Evolutionary conservation across 2,888 invertebrate genomes (phyloP).

Genomic region (Cheilosia variabilis): DNA sequence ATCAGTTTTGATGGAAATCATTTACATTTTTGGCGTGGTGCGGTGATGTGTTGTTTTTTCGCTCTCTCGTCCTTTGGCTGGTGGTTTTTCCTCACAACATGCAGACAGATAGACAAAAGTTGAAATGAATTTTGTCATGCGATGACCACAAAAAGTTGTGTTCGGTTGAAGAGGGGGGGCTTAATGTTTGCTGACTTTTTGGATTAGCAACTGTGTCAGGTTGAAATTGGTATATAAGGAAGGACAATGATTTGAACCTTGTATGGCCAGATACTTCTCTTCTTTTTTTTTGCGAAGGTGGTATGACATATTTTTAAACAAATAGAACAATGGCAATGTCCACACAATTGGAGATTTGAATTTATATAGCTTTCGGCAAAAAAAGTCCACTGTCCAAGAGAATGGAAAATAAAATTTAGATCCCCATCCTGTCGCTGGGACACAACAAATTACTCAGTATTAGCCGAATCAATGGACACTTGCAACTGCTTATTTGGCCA

Average conservation of each 20-base stretch:
- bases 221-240: slow-evolving; percentile 6
- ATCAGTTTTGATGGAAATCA: slow-evolving; percentile 65
- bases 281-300: background rate
- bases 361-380: slow-evolving; percentile 39
- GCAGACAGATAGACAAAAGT: slow-evolving; percentile 25
- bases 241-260: background rate
- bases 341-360: background rate
- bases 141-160: slow-evolving; percentile 34
- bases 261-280: background rate
- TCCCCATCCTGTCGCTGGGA: slow-evolving; percentile 35
- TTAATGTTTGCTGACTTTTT: slow-evolving; percentile 8
- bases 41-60: background rate
- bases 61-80: background rate
- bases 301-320: background rate
- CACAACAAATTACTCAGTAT: slow-evolving; percentile 59
- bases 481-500: slow-evolving; percentile 46
- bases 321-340: background rate
- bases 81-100: slow-evolving; percentile 7
- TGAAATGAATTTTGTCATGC: slow-evolving; percentile 52
- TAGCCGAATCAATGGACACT: slow-evolving; percentile 28
- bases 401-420: background rate
- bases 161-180: slow-evolving; percentile 1
- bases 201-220: slow-evolving; percentile 5
- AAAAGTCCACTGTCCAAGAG: background rate
- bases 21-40: slow-evolving; percentile 62